Evolutionary conservation across 2,888 invertebrate species (phyloP), one percentile per base, ranked within the genome.

Genomic region (Thelaira solivaga): DNA sequence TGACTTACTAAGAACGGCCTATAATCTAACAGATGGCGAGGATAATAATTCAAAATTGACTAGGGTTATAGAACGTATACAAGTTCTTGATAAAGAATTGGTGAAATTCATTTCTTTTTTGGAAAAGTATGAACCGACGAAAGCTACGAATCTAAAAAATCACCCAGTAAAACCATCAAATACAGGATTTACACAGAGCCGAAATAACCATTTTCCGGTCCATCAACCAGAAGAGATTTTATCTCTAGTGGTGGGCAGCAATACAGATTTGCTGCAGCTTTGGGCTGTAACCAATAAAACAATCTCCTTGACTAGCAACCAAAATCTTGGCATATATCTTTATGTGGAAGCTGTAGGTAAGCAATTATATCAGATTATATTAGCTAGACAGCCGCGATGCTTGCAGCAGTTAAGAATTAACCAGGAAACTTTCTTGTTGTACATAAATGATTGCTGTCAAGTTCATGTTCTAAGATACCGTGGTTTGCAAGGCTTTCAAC

Each of bases 341-440:
- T 91, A 90, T 81, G 86, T 89, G 77, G 89, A 91, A 82, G 84
- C 88, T 83, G 83, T 89, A 1, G 81, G 86, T 5, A 85, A 89
- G 2, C 88, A 87, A 51, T 81, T 92, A 16, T 89, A 90, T 79
- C 92, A 92, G 80, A 90, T 90, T 55, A 88, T 93, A 62, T 82
- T 87, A 4, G 87, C 90, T 0, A 86, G 87, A 4, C 89, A 88
- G 2, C 91, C 92, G 4, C 88, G 89, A 13, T 90, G 90, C 2
- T 84, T 92, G 24, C 83, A 83, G 0, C 74, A 85, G 0, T 4
- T 88, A 13, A 84, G 87, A n/a, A 81, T 90, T 16, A 86, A 89
- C 51, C 90, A 90, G 26, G 90, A 91, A 82, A 91, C 90, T 0
- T 81, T 91, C n/a, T 80, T 91, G 13, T 87, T 88, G 10, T 91